phyloP scores from a whole-genome alignment of 1,140 invertebrate genomes.

The Prorops nasuta region DNA sequence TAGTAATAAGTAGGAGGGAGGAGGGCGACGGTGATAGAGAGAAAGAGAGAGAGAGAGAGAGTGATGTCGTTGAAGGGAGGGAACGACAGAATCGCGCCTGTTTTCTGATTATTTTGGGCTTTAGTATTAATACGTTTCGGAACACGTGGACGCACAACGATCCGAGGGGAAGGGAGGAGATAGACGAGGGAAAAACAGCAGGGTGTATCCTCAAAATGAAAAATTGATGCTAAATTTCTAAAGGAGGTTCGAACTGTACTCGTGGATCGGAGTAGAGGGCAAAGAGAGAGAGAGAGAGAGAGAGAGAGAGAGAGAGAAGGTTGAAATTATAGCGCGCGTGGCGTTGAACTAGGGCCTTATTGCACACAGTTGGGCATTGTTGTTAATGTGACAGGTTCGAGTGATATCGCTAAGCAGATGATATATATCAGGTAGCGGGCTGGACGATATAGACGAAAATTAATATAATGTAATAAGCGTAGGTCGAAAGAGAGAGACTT shows the following conservation, averaged over 20 bases:
- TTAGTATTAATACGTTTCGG: conserved; percentile 49
- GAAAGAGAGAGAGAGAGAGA: no score
- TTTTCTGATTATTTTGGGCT: conserved; percentile 55
- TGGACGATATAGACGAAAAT: background rate
- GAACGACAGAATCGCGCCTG: background rate
- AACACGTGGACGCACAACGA: no score
- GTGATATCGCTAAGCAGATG: conserved; percentile 47
- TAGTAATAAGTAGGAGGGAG: conserved; percentile 13
- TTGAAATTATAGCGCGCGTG: no score
- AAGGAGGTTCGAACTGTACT: conserved; percentile 3
- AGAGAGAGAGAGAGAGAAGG: no score
- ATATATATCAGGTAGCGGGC: conserved; percentile 33
- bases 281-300: conserved; percentile 2
- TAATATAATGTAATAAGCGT: background rate
- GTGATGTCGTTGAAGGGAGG: background rate
- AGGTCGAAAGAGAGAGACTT: background rate
- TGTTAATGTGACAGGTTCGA: conserved; percentile 47
- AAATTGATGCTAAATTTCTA: no score
- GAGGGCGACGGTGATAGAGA: no score
- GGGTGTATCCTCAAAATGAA: no score
- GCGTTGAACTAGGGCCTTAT: conserved; percentile 56
- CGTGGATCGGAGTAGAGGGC: background rate
- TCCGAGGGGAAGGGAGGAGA: no score
- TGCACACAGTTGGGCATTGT: conserved; percentile 56
- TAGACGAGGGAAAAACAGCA: no score